Evolutionary conservation across 2,797 vertebrate species (phyloP), one percentile per base, ranked within the genome.

Genomic region (Staurois parvus): DNA sequence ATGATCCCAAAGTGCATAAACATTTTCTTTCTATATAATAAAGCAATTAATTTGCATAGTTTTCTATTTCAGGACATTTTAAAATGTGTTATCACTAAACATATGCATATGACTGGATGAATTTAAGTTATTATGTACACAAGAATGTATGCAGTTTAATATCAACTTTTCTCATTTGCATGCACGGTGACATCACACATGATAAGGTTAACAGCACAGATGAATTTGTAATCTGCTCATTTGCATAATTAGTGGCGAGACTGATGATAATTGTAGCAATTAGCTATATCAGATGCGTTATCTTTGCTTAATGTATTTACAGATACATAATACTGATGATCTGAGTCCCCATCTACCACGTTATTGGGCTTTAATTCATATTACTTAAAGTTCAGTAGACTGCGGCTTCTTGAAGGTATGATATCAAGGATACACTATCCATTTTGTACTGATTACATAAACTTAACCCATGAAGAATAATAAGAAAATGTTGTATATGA

Each of bases 221-320:
- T 81, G 68, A 81, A 81, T 81, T 48, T 81, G 70, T 81, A 81
- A 81, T 81, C 45, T 81, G 28, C 30, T 48, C 52, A 72, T 81
- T 81, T 81, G 79, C 79, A 81, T 81, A 81, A 81, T 81, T 81
- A 72, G 79, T 72, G 79, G 68, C 29, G 68, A 81, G 79, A 81
- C 79, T 81, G 68, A 81, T 81, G 68, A 81, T 81, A 81, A 81
- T 72, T 81, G 79, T 79, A 81, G 79, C 68, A 81, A 81, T 81
- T 81, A 81, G 79, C 68, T 59, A 45, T 81, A 70, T 81, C 68
- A 81, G 79, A 81, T 72, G 79, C 68, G 68, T 81, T 81, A 72
- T 81, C 79, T 72, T 81, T 81, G 79, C 79, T 81, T 81, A 59
- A 81, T 81, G 48, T 80, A 81, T 72, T 81, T 81, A 81, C 79